These are phyloP conservation scores for Nymphalis urticae DNA, from an alignment of 2,888 invertebrate species.

Conservation along the genomic window DNA sequence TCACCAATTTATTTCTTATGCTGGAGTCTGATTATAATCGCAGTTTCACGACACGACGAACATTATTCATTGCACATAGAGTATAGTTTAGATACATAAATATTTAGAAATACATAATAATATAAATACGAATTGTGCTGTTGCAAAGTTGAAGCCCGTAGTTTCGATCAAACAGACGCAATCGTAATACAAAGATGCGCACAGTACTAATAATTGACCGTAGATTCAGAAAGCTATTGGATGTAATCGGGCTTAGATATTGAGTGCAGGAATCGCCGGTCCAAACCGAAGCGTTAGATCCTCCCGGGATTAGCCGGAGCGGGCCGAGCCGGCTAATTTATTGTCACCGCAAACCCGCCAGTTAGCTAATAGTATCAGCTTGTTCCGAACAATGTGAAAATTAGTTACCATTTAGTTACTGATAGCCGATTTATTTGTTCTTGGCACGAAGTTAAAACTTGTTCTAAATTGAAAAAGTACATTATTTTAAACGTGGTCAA, in stretches of 20 bases:
- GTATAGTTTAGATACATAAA: too few species aligned
- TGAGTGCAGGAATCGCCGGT: constrained; percentile 28
- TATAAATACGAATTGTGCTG: background rate
- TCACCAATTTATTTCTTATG: too few species aligned
- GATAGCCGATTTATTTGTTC: constrained; percentile 33
- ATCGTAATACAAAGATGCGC: background rate
- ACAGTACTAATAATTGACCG: constrained; percentile 18
- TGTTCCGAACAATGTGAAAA: constrained; percentile 32
- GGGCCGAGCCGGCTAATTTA: constrained; percentile 29
- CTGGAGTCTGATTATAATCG: too few species aligned
- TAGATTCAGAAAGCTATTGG: constrained; percentile 25
- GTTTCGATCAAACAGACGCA: background rate
- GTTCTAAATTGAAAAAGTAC: background rate
- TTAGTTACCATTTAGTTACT: constrained; percentile 31
- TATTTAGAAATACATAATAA: too few species aligned
- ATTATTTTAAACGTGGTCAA: background rate
- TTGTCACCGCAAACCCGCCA: constrained; percentile 33
- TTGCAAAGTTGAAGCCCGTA: background rate
- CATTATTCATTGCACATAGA: too few species aligned
- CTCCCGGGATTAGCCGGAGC: constrained; percentile 29
- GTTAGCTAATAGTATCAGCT: constrained; percentile 30
- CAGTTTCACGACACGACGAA: too few species aligned
- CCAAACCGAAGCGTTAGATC: constrained; percentile 28
- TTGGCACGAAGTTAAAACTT: background rate
- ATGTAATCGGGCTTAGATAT: constrained; percentile 31